phyloP scores from a whole-genome alignment of 2,888 invertebrate species.

The Acleris laterana region DNA sequence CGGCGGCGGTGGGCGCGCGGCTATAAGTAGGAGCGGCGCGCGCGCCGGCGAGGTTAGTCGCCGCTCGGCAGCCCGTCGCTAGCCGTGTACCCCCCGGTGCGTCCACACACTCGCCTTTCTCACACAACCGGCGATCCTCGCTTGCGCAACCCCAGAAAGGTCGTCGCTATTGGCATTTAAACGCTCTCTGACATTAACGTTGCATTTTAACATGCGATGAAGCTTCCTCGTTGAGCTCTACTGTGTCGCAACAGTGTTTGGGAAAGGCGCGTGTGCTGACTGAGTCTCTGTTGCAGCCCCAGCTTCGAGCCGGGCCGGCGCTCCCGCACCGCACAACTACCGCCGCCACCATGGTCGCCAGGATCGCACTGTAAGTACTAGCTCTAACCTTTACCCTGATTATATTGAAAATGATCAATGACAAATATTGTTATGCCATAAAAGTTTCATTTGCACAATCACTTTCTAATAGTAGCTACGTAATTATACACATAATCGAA shows the following conservation, averaged over 20 bases:
- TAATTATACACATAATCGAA: slow-evolving; percentile 51
- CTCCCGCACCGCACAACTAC: slow-evolving; percentile 49
- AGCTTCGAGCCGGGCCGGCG: slow-evolving; percentile 68
- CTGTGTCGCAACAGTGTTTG: slow-evolving; percentile 81
- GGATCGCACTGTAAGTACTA: slow-evolving; percentile 75
- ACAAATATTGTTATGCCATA: no score
- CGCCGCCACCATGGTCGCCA: slow-evolving; percentile 65
- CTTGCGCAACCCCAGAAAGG: slow-evolving; percentile 82
- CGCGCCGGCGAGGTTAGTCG: slow-evolving; percentile 82
- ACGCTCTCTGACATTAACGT: slow-evolving; percentile 83
- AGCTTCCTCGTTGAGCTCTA: slow-evolving; percentile 81
- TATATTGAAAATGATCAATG: no score
- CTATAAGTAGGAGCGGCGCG: slow-evolving; percentile 81
- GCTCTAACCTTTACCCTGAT: slow-evolving; percentile 1
- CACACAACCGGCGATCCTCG: slow-evolving; percentile 78
- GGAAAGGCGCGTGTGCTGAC: slow-evolving; percentile 81
- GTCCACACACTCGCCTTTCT: slow-evolving; percentile 74
- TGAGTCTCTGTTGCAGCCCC: slow-evolving; percentile 79
- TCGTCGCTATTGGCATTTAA: slow-evolving; percentile 83
- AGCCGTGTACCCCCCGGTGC: slow-evolving; percentile 71
- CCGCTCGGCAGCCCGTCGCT: slow-evolving; percentile 78
- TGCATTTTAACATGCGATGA: slow-evolving; percentile 81
- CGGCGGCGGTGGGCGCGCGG: slow-evolving; percentile 64
- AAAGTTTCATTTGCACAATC: slow-evolving; percentile 41
- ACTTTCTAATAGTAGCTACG: slow-evolving; percentile 66